Percentiles rank a stretch among this genome's conserved stretches.
Conservation (phyloP, 2,797 vertebrate genomes). For the Rallus crepitans region DNA sequence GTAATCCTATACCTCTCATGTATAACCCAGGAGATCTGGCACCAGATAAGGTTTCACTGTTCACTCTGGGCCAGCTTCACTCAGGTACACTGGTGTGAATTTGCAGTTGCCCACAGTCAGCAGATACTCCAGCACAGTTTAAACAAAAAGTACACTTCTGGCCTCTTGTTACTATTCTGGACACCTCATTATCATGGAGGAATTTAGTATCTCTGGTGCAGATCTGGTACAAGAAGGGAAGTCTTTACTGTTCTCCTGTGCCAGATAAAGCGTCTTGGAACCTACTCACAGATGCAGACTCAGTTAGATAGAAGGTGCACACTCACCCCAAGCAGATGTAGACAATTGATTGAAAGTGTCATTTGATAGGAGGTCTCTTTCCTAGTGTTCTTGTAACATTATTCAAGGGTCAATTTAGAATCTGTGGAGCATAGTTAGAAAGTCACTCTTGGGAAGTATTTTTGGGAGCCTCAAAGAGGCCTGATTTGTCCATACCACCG, state of each 20-base stretch:
- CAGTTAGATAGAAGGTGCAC: slow-evolving; percentile 15
- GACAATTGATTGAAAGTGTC: background rate
- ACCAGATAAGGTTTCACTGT: slow-evolving; percentile 53
- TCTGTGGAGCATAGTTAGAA: background rate
- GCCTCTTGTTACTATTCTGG: slow-evolving; percentile 51
- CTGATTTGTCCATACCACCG: background rate
- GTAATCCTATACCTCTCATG: background rate
- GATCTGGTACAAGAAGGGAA: slow-evolving; percentile 27
- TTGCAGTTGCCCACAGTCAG: slow-evolving; percentile 10
- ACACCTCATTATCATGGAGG: slow-evolving; percentile 65
- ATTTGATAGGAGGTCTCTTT: background rate
- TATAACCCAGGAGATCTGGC: slow-evolving; percentile 20
- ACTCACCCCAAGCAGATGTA: background rate
- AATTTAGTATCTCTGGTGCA: slow-evolving; percentile 60
- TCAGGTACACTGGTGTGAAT: background rate
- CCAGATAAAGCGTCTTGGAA: slow-evolving; percentile 47
- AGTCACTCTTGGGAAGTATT: background rate
- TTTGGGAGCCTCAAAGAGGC: background rate
- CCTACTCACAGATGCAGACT: background rate
- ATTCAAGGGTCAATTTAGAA: background rate
- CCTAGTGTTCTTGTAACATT: background rate
- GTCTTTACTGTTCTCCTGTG: slow-evolving; percentile 57
- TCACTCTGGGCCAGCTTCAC: background rate
- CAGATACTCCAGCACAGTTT: background rate
- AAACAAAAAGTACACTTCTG: background rate